Evolutionary conservation across 2,113 vertebrate species (phyloP).

Genomic region (Colossoma macropomum): DNA sequence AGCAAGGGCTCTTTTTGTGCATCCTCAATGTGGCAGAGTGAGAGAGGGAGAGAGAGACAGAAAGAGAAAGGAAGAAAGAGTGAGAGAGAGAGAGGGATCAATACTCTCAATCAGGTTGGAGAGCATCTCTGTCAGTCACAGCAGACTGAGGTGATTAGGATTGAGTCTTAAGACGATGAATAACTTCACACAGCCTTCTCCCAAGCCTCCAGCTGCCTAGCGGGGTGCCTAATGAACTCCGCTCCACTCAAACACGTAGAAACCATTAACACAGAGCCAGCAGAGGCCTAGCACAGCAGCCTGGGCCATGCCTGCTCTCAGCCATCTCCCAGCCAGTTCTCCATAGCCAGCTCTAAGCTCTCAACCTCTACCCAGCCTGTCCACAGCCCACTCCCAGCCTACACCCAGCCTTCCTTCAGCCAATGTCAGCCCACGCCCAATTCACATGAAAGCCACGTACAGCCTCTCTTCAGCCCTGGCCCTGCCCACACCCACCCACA

Average conservation of each 20-base stretch:
- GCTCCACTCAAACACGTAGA: conserved; percentile 54
- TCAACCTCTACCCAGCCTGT: background rate
- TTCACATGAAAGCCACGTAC: background rate
- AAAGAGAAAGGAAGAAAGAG: conserved; percentile 65
- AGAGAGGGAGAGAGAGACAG: conserved; percentile 59
- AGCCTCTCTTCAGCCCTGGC: background rate
- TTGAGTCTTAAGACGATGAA: conserved; percentile 95
- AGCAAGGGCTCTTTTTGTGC: conserved; percentile 90
- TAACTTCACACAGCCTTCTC: conserved; percentile 87
- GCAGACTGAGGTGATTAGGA: conserved; percentile 93
- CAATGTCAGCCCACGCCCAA: background rate
- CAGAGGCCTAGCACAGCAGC: background rate
- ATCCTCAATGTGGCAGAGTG: conserved; percentile 83
- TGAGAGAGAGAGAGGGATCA: conserved; percentile 74
- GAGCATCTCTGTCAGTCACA: conserved; percentile 93
- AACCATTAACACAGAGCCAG: conserved; percentile 29
- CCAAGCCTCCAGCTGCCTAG: conserved; percentile 80
- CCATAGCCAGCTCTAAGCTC: background rate
- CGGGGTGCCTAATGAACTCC: conserved; percentile 89
- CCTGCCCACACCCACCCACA: background rate
- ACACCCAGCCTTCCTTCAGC: background rate
- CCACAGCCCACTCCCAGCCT: background rate
- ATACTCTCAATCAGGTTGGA: conserved; percentile 92
- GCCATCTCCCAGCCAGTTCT: background rate
- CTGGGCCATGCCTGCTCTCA: background rate